Evolutionary conservation across 2,797 vertebrate species (phyloP).

Genomic region (Pempheris klunzingeri): DNA sequence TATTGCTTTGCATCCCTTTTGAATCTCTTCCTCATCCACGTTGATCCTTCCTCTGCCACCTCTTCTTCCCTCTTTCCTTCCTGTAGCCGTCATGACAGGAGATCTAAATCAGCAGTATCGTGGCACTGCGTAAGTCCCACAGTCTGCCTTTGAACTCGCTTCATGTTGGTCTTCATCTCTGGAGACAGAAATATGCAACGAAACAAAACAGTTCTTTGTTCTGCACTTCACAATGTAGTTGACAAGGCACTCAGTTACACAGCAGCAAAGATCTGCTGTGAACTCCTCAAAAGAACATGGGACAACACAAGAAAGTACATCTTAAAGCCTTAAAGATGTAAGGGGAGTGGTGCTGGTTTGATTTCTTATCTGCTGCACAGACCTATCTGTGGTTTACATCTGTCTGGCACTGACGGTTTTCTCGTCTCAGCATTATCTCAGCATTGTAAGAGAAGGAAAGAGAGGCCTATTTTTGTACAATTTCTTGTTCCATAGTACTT

Average conservation of each 20-base stretch:
- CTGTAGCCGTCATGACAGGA: background rate
- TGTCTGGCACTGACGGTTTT: slow-evolving; percentile 15
- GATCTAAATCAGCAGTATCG: slow-evolving; percentile 14
- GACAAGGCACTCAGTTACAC: slow-evolving; percentile 27
- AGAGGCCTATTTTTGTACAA: slow-evolving; percentile 7
- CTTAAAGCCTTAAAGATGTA: slow-evolving; percentile 21
- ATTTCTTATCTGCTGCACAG: slow-evolving; percentile 26
- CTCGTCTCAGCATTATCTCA: slow-evolving; percentile 34
- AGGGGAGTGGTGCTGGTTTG: slow-evolving; percentile 10
- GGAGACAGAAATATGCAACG: slow-evolving; percentile 21
- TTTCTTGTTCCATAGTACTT: slow-evolving; percentile 4
- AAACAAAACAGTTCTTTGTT: slow-evolving; percentile 39
- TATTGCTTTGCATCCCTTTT: slow-evolving; percentile 8
- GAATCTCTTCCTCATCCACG: slow-evolving; percentile 24
- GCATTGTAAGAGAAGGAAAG: slow-evolving; percentile 20
- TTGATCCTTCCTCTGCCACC: slow-evolving; percentile 1
- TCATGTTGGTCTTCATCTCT: background rate
- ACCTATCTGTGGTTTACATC: slow-evolving; percentile 35
- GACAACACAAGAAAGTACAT: slow-evolving; percentile 10
- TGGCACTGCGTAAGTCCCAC: background rate
- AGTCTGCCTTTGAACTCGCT: slow-evolving; percentile 14
- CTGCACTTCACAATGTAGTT: background rate
- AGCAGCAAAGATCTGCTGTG: slow-evolving; percentile 11
- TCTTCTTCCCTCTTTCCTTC: background rate
- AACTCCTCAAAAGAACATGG: slow-evolving; percentile 35